A percentile compares a stretch with the other conserved stretches of the same genome.
Evolutionary conservation across 1,140 invertebrate genomes (phyloP).

Genomic region (Temnothorax longispinosus): DNA sequence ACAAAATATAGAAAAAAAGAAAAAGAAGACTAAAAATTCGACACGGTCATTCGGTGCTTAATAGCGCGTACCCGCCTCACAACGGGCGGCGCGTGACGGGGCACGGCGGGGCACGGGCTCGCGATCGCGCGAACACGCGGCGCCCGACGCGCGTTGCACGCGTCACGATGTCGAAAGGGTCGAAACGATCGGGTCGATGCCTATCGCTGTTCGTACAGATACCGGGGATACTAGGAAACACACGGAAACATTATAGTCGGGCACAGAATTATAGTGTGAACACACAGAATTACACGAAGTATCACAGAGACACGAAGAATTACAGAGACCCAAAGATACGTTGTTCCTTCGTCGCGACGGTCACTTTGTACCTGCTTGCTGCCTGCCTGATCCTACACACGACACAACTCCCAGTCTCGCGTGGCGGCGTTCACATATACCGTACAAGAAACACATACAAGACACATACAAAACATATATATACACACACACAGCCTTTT

Average conservation of each 20-base stretch:
- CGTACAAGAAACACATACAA: background rate
- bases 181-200: conserved; percentile 75
- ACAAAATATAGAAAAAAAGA: conserved; percentile 40
- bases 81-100: too few species aligned
- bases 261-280: background rate
- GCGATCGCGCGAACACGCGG: conserved; percentile 34
- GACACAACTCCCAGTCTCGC: conserved; percentile 69
- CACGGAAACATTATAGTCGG: background rate
- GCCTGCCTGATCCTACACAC: conserved; percentile 73
- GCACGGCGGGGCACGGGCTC: background rate
- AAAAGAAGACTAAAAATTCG: background rate
- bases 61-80: background rate
- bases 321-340: conserved; percentile 45
- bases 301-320: background rate
- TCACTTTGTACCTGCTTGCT: conserved; percentile 77
- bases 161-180: conserved; percentile 77
- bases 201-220: conserved; percentile 59
- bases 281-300: background rate
- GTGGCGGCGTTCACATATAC: conserved; percentile 63
- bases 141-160: conserved; percentile 47
- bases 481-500: conserved; percentile 20
- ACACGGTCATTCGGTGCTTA: conserved; percentile 18
- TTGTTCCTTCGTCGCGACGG: conserved; percentile 75
- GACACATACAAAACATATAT: background rate
- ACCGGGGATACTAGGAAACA: background rate